Evolutionary conservation across 2,888 invertebrate species (phyloP), one percentile per base, ranked within the genome.

Genomic region (Drosophila stalkeri): DNA sequence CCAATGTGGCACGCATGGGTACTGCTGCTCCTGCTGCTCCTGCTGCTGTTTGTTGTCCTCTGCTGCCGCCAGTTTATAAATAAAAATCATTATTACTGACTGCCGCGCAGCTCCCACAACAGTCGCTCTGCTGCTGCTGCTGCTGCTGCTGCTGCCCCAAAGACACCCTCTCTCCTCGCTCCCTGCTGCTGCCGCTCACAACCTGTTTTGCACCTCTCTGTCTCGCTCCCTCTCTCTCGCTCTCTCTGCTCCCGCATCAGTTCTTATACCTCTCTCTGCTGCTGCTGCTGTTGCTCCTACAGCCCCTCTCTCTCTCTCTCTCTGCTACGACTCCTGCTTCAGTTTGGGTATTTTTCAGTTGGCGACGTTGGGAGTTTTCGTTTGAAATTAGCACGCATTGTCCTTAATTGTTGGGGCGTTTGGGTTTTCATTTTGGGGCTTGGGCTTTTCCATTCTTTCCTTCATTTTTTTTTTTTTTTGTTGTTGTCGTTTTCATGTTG

Each of bases 321-420:
- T 46, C 23, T 46, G 18, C n/a, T 51, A 5, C 12, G 4, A 3
- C 23, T 35, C 23, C 46, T 8, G 1, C 23, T 8, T 14, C 11
- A 14, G 20, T 44, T 23, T 18, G 35, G 35, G 23, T 41, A 41
- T 62, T 72, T 82, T 75, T 70, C 64, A 72, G 62, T 46, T 47
- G 61, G 56, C 64, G 49, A 52, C 39, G 55, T 20, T 55, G 11
- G 14, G 59, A 62, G 55, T 68, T 83, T 80, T 66, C 73, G 62
- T 73, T 81, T 73, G 81, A 85, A 89, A 85, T 85, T 86, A 89
- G 87, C 87, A 85, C 87, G 89, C 84, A 86, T 85, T 85, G 87
- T 89, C 75, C 87, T 75, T 85, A 85, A 85, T 85, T 85, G 84
- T 83, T 86, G 78, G 89, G 86, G 83, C 86, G 76, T 79, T 85